phyloP scores from a whole-genome alignment of 2,888 invertebrate species.

The Muscina levida region DNA sequence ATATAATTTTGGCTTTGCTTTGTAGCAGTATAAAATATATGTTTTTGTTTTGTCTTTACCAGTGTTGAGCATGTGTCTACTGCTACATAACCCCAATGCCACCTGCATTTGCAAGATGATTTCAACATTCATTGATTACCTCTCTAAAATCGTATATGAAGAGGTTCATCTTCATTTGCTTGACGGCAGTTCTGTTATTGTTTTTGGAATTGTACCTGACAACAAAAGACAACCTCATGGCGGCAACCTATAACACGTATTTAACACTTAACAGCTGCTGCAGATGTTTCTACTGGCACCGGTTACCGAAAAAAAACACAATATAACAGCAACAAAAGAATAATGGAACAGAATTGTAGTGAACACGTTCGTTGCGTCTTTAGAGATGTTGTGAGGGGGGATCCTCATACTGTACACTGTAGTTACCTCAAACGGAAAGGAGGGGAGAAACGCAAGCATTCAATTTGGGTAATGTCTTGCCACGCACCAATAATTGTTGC shows the following conservation, averaged over 20 bases:
- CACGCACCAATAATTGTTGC: conserved; percentile 60
- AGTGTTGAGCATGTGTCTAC: conserved; percentile 7
- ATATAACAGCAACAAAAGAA: neutral
- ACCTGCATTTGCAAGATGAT: conserved; percentile 57
- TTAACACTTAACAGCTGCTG: conserved; percentile 56
- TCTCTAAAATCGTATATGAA: conserved; percentile 37
- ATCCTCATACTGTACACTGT: too few species aligned
- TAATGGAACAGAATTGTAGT: neutral
- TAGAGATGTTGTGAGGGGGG: too few species aligned
- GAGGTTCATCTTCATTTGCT: conserved; percentile 44
- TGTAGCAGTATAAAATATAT: too few species aligned
- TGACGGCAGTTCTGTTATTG: neutral
- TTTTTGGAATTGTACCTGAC: conserved; percentile 3
- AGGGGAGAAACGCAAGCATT: conserved; percentile 41
- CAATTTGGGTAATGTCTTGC: conserved; percentile 44
- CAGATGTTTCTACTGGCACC: conserved; percentile 59
- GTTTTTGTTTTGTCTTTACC: too few species aligned
- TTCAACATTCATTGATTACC: conserved; percentile 57
- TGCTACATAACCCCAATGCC: too few species aligned
- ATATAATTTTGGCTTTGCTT: neutral
- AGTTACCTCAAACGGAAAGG: conserved; percentile 27
- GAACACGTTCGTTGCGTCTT: neutral
- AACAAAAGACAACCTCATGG: conserved; percentile 19
- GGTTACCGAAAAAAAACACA: conserved; percentile 49
- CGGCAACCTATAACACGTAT: conserved; percentile 26